Evolutionary conservation across 2,797 vertebrate species (phyloP), one percentile per base, ranked within the genome.

Genomic region (Trachops cirrhosus): DNA sequence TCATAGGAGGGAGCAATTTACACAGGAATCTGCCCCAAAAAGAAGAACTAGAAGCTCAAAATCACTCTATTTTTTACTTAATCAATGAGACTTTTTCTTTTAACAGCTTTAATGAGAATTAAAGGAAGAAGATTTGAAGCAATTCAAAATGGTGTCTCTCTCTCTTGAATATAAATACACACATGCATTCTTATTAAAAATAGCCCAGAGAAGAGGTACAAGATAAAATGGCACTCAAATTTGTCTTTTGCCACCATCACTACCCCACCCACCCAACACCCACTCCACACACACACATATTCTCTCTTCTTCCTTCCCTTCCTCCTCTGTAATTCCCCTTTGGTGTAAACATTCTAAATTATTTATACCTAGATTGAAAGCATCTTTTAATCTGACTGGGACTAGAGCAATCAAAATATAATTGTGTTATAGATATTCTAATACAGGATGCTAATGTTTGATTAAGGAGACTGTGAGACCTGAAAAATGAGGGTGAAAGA

Each of bases 361-460:
- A 95, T 96, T 96, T 96, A 96, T 85, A 95, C 68, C 78, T 89
- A 89, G 92, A 96, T 93, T 86, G 93, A 96, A 97, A 83, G 83
- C 70, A 96, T 92, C 74, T 80, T 96, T 95, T 95, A 92, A 92
- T 37, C 79, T 95, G 94, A 87, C 83, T 80, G 34, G 41, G 89
- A 87, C 91, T 73, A 95, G 48, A 94, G 86, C 89, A 96, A 97
- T 97, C 95, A 96, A 97, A 97, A 97, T 95, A 96, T 96, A 98
- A 98, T 95, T 97, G 93, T 94, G 89, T 67, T 94, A 91, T 74
- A 92, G 75, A 94, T 92, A 97, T 74, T 79, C 83, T 97, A 89
- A 97, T 95, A 96, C 18, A 54, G 95, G 93, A 91, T 93, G 91
- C 75, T 96, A 96, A 94, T 94, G 80, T 95, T 95, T 97, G 93